Percentiles rank a stretch among this genome's conserved stretches.
These are phyloP conservation scores for Elymnias hypermnestra DNA, from an alignment of 1,140 invertebrate genomes.

Conservation along the genomic window DNA sequence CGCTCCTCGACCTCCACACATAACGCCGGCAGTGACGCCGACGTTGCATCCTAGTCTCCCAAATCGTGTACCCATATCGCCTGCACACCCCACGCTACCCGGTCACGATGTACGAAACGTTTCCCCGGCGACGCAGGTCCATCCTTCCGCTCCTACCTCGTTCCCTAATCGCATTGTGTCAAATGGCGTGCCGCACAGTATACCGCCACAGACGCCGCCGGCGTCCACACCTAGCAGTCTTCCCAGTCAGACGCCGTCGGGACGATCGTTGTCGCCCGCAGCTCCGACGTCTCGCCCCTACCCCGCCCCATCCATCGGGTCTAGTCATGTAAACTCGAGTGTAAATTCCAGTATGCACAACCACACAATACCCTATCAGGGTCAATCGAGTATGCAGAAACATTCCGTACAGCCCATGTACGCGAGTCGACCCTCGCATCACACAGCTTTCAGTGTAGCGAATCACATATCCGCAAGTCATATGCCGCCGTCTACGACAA, in stretches of 20 bases:
- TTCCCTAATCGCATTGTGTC: constrained; percentile 66
- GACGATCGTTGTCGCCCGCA: constrained; percentile 49
- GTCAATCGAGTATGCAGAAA: constrained; percentile 67
- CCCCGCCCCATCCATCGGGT: constrained; percentile 55
- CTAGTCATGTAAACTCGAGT: constrained; percentile 71
- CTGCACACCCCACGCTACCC: constrained; percentile 71
- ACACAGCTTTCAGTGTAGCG: constrained; percentile 57
- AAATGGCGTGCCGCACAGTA: constrained; percentile 72
- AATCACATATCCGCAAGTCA: constrained; percentile 54
- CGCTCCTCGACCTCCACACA: constrained; percentile 59
- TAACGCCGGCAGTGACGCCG: constrained; percentile 46
- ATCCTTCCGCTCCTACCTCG: constrained; percentile 77
- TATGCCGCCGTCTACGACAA: constrained; percentile 36
- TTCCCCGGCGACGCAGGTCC: constrained; percentile 48
- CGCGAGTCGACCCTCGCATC: constrained; percentile 51
- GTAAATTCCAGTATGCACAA: constrained; percentile 65
- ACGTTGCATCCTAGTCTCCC: constrained; percentile 53
- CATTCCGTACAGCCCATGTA: constrained; percentile 60
- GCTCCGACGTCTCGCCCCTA: constrained; percentile 52
- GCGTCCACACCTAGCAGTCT: constrained; percentile 54
- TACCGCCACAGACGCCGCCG: constrained; percentile 63
- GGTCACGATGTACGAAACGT: constrained; percentile 62
- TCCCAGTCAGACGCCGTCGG: constrained; percentile 49
- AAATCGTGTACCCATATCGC: constrained; percentile 66
- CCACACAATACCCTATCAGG: constrained; percentile 59